Percentiles rank a stretch among this genome's conserved stretches.
Conservation (phyloP, 2,113 vertebrate species). For the Cariama cristata region DNA sequence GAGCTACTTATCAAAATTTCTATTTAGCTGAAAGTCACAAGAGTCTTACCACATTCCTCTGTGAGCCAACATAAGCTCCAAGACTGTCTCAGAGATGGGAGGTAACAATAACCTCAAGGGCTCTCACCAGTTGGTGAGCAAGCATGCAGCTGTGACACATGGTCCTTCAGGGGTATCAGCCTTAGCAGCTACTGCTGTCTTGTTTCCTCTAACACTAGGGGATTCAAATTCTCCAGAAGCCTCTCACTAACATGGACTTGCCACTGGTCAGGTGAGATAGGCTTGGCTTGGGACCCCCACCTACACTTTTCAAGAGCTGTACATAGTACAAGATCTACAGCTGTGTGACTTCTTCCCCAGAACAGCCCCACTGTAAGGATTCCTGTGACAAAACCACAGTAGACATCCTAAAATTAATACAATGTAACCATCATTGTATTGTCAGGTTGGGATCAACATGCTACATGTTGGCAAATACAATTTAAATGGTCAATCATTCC, state of each 20-base stretch:
- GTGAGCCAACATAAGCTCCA: neutral
- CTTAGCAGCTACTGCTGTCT: neutral
- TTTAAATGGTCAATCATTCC: neutral
- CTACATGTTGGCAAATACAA: neutral
- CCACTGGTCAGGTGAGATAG: neutral
- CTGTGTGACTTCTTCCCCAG: neutral
- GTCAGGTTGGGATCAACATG: neutral
- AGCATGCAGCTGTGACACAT: neutral
- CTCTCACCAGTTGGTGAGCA: neutral
- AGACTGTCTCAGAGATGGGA: neutral
- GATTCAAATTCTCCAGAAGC: neutral
- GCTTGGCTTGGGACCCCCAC: neutral
- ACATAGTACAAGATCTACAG: neutral
- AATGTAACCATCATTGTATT: neutral
- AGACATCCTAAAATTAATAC: neutral
- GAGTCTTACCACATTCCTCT: neutral
- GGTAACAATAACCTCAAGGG: neutral
- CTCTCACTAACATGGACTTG: neutral
- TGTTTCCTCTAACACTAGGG: neutral
- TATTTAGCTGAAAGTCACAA: neutral
- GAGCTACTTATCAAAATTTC: neutral
- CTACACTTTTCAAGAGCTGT: neutral
- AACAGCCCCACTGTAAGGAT: neutral
- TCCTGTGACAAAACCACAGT: neutral
- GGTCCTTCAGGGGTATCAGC: neutral